Base-by-base conservation (phyloP, 2,113 vertebrate genomes). In the Ictalurus punctatus region DNA sequence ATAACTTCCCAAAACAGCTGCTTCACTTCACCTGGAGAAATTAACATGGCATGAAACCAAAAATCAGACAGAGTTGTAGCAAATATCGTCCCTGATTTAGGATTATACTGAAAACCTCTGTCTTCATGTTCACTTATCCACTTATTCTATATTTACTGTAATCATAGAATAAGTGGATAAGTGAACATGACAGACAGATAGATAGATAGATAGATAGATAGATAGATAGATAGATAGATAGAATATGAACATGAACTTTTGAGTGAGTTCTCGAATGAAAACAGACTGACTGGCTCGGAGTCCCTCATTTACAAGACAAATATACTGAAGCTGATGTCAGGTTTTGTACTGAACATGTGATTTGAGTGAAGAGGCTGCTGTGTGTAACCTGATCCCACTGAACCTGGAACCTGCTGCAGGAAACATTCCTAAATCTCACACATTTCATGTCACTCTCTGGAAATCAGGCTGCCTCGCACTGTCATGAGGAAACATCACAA, bases 301-400 rank as follows among this genome's bases (percentile, higher is more conserved):
- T 40, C 34, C 14, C 85, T 54, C 63, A 86, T 86, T 86, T 86
- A 86, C 85, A 86, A 86, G 30, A 83, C 87, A 84, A 63, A 83
- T 73, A n/a, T 48, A 27, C 23, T n/a, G 54, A 69, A 83, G 30
- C 34, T 25, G 52, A 88, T 73, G 34, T 76, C 27, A 84, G 67
- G 81, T 54, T 85, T 69, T 84, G 56, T 67, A 27, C 71, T 67
- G 59, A 84, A 16, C 58, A 84, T 65, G 37, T 58, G 44, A 83
- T 85, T 80, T 80, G 83, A 54, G 37, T 85, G 58, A 86, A 85
- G 48, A 81, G 25, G 56, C 61, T 69, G 74, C 23, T 40, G 61
- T 34, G 34, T 85, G 74, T 85, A 80, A 81, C 48, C 40, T 48
- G 63, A 85, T 14, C 73, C 83, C 25, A 48, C 73, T 44, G 9